Base-by-base conservation (phyloP, 2,113 vertebrate genomes). In the Mustela lutreola region DNA sequence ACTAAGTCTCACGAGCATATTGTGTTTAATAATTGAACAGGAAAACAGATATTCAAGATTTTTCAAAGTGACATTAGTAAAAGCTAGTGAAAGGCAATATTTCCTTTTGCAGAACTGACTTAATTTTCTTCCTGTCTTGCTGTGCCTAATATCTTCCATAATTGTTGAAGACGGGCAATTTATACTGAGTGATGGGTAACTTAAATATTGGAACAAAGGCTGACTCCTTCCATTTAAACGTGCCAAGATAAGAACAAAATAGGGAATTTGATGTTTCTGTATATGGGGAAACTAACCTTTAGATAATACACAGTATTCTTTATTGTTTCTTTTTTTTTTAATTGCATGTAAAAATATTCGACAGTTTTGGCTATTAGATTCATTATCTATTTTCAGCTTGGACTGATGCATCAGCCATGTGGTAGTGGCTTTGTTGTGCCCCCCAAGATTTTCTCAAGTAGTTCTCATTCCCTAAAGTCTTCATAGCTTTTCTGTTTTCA, bases 11-110 rank as follows among this genome's bases (percentile, higher is more conserved):
- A 71, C 1, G 19, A 84, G 50, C 48, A 28, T 88, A 92, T 88
- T 92, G 90, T 96, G 84, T 94, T 98, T 92, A 95, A 96, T 96
- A 96, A 97, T 84, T 95, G 58, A 97, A 81, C 22, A 85, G 83
- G 83, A 97, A 96, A 96, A 96, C 36, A 96, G 75, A 94, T 96
- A 89, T 19, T 92, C 67, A 45, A 87, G 80, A 90, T 92, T 94
- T 97, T 92, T 96, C 87, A 92, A 96, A 96, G 62, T 90, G 85
- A 65, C 95, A 92, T 97, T 91, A 95, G 89, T 91, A 85, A 95
- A 81, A 93, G 65, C 79, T 96, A 63, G 45, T 70, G 75, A 76
- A 97, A 48, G 79, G 60, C 39, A 97, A 48, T 85, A 82, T 92
- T 95, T 92, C 91, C 80, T 95, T 96, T 90, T 65, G 48, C 33